Percentiles rank a stretch among this genome's conserved stretches.
phyloP scores from a whole-genome alignment of 2,113 vertebrate species.

The Phalacrocorax carbo region DNA sequence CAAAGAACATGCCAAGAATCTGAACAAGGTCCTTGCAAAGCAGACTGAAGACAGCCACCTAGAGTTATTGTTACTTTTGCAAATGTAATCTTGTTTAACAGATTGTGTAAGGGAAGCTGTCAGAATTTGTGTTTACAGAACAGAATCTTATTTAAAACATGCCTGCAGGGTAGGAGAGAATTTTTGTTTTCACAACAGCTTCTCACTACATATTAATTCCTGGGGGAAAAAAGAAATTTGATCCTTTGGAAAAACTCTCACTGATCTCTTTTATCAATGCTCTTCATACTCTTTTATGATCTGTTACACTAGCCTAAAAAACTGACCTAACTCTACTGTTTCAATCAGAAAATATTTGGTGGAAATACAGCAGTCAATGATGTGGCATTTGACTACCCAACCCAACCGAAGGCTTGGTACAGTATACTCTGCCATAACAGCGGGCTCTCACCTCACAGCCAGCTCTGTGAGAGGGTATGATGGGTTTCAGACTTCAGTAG shows the following conservation, averaged over 20 bases:
- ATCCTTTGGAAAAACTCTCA: neutral
- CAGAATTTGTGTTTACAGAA: neutral
- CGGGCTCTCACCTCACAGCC: too few species aligned
- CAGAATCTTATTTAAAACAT: neutral
- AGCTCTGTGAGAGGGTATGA: too few species aligned
- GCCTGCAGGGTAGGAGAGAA: neutral
- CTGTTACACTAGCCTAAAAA: neutral
- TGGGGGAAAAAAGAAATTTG: neutral
- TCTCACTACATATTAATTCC: neutral
- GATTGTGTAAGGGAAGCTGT: neutral
- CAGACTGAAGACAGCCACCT: neutral
- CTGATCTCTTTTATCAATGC: neutral
- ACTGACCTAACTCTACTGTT: neutral
- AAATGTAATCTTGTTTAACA: neutral
- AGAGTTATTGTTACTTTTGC: neutral
- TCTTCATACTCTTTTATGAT: neutral
- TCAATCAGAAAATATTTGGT: constrained; percentile 75
- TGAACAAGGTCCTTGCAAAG: neutral
- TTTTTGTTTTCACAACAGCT: neutral
- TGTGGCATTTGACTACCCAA: constrained; percentile 84
- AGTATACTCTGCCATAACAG: too few species aligned
- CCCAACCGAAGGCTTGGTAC: constrained; percentile 56
- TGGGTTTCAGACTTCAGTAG: too few species aligned
- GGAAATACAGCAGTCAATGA: constrained; percentile 77
- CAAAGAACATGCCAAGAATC: neutral